These are phyloP conservation scores for Pimephales promelas DNA, from an alignment of 2,113 vertebrate genomes.

Conservation along the genomic window DNA sequence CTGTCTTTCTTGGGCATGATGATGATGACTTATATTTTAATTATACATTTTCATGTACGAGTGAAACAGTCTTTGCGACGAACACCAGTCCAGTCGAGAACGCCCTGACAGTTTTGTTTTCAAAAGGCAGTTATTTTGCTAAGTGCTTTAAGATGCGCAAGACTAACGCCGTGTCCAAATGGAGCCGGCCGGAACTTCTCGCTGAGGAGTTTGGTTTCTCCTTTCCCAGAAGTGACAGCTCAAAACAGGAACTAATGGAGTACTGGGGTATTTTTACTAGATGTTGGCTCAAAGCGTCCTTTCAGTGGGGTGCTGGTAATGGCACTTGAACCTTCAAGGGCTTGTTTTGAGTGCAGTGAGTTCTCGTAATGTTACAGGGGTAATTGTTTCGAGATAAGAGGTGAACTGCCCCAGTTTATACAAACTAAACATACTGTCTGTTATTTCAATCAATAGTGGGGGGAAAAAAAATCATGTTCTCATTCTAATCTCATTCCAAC, in stretches of 20 bases:
- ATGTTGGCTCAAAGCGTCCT: conserved; percentile 62
- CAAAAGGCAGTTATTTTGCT: conserved; percentile 41
- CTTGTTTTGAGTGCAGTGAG: conserved; percentile 18
- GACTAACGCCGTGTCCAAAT: conserved; percentile 36
- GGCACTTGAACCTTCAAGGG: neutral
- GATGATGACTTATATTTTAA: neutral
- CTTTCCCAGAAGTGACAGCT: conserved; percentile 59
- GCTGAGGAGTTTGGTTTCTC: conserved; percentile 57
- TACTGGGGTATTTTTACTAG: conserved; percentile 47
- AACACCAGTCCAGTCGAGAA: neutral
- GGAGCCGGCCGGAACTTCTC: conserved; percentile 58
- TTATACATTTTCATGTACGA: neutral
- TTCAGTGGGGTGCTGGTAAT: conserved; percentile 53
- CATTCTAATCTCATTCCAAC: neutral
- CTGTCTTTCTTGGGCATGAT: neutral
- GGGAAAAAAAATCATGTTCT: neutral
- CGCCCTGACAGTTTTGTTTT: conserved; percentile 39
- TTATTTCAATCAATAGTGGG: neutral
- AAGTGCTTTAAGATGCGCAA: conserved; percentile 51
- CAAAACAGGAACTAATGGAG: conserved; percentile 56
- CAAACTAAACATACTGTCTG: neutral
- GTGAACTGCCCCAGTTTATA: neutral
- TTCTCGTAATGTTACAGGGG: neutral
- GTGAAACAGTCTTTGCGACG: neutral
- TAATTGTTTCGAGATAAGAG: conserved; percentile 6